Base-by-base conservation (phyloP, 1,140 invertebrate genomes). In the fruit fly (Drosophila melanogaster) region DNA sequence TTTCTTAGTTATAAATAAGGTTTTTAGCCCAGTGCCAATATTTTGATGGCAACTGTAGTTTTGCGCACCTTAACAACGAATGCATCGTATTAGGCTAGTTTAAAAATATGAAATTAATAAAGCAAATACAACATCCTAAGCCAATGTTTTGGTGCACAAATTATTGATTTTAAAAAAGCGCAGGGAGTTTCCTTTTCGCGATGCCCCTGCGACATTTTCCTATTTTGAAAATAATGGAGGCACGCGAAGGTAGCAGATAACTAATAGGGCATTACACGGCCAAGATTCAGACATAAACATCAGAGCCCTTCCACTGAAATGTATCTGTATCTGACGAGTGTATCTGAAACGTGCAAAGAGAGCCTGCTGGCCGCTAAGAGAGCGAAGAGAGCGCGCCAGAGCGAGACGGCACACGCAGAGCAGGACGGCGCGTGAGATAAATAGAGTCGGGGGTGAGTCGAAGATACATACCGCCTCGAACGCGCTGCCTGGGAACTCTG, bases 371-470 rank as follows among this genome's bases (percentile, higher is more conserved):
- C 26, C 7, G 17, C 10, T 46, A 62, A 73, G 71, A 64, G 71
- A 75, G 35, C 26, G 30, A 19, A 33, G 33, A 53, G 69, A 73
- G 37, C 37, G 22, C 57, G 30, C 37, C 44, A 54, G 37, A 73
- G 43, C 33, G 57, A 24, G 49, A 43, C 3, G 43, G 46, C 12
- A 30, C 43, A 50, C 56, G 64, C 41, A 22, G 66, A 70, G 66
- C 64, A 47, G 65, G 69, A 73, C 11, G 37, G 51, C 41, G 19
- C 24, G 5, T 37, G 47, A 58, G 72, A 76, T 57, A 65, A 57
- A 73, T 51, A 58, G 57, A 55, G 47, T 44, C 57, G 30, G 76
- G 83, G 83, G 83, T 85, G 81, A 86, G 81, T 78, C 47, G 58
- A 66, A 74, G 37, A 74, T 85, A 84, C 66, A 85, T 67, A 85